Evolutionary conservation across 2,797 vertebrate species (phyloP).

Genomic region (Chrosomus eos): DNA sequence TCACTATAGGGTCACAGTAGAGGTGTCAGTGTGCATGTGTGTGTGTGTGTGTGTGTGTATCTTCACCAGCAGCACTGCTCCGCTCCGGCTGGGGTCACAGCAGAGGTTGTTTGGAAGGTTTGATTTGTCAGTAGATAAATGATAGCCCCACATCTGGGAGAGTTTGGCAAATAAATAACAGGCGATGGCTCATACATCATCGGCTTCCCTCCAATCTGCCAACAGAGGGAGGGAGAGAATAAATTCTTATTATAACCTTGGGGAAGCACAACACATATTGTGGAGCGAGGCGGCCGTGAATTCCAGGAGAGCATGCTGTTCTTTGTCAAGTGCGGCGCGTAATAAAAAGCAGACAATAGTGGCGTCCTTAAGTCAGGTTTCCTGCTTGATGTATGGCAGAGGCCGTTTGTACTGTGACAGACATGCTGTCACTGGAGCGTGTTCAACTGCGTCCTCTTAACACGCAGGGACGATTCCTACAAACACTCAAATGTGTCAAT

Average conservation of each 20-base stretch:
- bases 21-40: slow-evolving; percentile 71
- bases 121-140: slow-evolving; percentile 90
- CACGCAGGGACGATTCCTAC: slow-evolving; percentile 6
- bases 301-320: slow-evolving; percentile 58
- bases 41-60: slow-evolving; percentile 69
- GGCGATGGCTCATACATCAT: slow-evolving; percentile 88
- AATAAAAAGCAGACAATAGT: slow-evolving; percentile 48
- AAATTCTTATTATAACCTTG: slow-evolving; percentile 90
- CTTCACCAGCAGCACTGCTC: slow-evolving; percentile 66
- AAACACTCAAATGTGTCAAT: not conserved
- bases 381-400: slow-evolving; percentile 52
- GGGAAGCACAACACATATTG: slow-evolving; percentile 83
- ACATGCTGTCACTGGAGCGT: slow-evolving; percentile 31
- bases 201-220: slow-evolving; percentile 85
- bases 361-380: slow-evolving; percentile 40
- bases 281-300: slow-evolving; percentile 61
- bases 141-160: slow-evolving; percentile 92
- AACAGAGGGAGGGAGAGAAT: slow-evolving; percentile 76
- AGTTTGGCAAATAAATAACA: slow-evolving; percentile 92
- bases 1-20: slow-evolving; percentile 42
- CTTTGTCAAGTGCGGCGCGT: slow-evolving; percentile 60
- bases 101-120: slow-evolving; percentile 85
- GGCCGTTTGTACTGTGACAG: slow-evolving; percentile 48
- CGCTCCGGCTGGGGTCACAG: slow-evolving; percentile 80
- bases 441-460: slow-evolving; percentile 41